These are phyloP conservation scores for Grammomys surdaster DNA, from an alignment of 2,113 vertebrate species.

Conservation along the genomic window DNA sequence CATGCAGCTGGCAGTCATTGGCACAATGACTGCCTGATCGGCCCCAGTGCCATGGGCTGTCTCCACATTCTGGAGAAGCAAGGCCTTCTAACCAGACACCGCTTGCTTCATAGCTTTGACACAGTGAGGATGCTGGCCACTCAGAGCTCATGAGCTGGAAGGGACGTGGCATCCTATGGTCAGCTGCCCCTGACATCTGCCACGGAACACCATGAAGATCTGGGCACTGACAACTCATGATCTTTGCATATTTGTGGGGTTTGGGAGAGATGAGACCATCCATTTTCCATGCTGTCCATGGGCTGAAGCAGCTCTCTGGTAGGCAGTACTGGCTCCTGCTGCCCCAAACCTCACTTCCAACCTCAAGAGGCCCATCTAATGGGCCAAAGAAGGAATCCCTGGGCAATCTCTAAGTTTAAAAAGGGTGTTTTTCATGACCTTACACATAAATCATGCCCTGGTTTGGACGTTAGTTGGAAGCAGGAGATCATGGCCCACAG, in stretches of 20 bases:
- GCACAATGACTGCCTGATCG: background rate
- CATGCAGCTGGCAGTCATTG: background rate
- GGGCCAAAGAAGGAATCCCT: background rate
- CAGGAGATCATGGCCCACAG: background rate
- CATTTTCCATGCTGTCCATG: background rate
- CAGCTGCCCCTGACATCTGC: conserved; percentile 6
- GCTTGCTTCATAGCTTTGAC: background rate
- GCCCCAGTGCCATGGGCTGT: background rate
- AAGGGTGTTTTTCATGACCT: background rate
- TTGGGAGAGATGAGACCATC: background rate
- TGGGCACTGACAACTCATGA: background rate
- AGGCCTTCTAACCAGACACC: background rate
- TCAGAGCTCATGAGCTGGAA: background rate
- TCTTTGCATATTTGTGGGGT: background rate
- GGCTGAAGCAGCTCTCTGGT: background rate
- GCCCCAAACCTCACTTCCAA: background rate
- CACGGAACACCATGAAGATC: background rate
- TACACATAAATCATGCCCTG: background rate
- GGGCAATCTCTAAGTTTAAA: background rate
- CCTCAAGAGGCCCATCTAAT: background rate
- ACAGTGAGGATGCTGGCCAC: background rate
- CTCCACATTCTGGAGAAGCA: background rate
- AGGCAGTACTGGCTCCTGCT: background rate
- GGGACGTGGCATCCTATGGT: background rate
- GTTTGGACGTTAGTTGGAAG: background rate